phyloP scores from a whole-genome alignment of 2,888 invertebrate genomes.

The Caenorhabditis panamensis region DNA sequence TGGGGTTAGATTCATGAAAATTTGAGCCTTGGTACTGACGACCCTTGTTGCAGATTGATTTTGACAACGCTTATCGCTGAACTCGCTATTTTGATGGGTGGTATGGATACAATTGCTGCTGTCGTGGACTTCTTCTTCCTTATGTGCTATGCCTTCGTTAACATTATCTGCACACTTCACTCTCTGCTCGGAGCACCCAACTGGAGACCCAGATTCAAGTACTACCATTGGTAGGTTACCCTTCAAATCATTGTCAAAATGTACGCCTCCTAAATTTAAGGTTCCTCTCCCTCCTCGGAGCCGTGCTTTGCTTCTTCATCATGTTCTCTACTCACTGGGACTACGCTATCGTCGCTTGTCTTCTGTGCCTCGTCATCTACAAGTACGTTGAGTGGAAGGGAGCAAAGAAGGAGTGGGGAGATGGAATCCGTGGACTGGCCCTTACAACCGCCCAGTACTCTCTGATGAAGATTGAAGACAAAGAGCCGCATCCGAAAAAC shows the following conservation, averaged over 20 bases:
- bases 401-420: constrained; percentile 99
- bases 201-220: constrained; percentile 98
- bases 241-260: constrained; percentile 81
- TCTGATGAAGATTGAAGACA: constrained; percentile 94
- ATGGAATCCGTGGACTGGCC: constrained; percentile 97
- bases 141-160: constrained; percentile 99
- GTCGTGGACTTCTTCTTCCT: constrained; percentile 88
- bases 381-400: constrained; percentile 97
- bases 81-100: constrained; percentile 89
- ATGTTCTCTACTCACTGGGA: constrained; percentile 99
- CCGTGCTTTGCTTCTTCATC: constrained; percentile 92
- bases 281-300: constrained; percentile 82
- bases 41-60: constrained; percentile 85
- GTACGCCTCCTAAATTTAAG: constrained; percentile 9
- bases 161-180: constrained; percentile 97
- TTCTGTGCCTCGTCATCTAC: constrained; percentile 93
- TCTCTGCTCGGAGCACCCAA: constrained; percentile 94
- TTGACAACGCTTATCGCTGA: constrained; percentile 87
- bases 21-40: neutral
- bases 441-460: constrained; percentile 97
- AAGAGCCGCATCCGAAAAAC: constrained; percentile 98
- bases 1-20: constrained; percentile 83
- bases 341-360: constrained; percentile 93
- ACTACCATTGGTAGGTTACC: constrained; percentile 90
- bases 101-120: constrained; percentile 96